Evolutionary conservation across 2,888 invertebrate genomes (phyloP), one percentile per base, ranked within the genome.

Genomic region (Leistus spinibarbis): DNA sequence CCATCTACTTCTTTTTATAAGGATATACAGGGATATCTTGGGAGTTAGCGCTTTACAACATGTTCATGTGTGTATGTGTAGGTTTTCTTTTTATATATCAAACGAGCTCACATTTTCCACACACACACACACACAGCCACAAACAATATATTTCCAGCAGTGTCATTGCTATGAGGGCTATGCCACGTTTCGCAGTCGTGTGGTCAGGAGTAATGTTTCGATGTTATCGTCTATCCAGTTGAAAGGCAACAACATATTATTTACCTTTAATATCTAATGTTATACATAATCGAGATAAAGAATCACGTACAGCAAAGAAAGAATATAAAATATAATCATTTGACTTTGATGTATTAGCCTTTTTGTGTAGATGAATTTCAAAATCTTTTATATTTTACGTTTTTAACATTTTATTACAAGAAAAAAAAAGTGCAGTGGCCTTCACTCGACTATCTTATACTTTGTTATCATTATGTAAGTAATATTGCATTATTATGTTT

Each of bases 1-100:
- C 72, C 72, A 72, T 72, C 72, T 72, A 64, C 54, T 63, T 71
- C 56, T 60, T 40, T 5, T 40, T 40, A 27, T 27, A 27, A 27
- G 27, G 27, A 27, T 40, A 40, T 40, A 40, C 27, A 40, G 40
- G 40, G 40, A 40, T 40, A 40, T 40, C 40, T 40, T 40, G 40
- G 40, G 40, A 40, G 40, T 40, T 40, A 13, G 40, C 40, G 4
- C 40, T 40, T 40, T 40, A 40, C 7, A 40, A 19, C 19, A 60
- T 19, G 17, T 20, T 17, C 16, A 19, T 60, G 16, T 3, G 60
- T 22, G 20, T 9, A 16, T 13, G 22, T 22, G 22, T 5, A 17
- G 20, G 60, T 60, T 60, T 60, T 9, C 60, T 60, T 22, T 60
- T 60, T 60, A 20, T 16, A 54, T 19, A 20, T 17, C 19, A 17